Percentiles rank a stretch among this genome's conserved stretches.
phyloP scores from a whole-genome alignment of 2,888 invertebrate genomes.

The Saturnia japonica region DNA sequence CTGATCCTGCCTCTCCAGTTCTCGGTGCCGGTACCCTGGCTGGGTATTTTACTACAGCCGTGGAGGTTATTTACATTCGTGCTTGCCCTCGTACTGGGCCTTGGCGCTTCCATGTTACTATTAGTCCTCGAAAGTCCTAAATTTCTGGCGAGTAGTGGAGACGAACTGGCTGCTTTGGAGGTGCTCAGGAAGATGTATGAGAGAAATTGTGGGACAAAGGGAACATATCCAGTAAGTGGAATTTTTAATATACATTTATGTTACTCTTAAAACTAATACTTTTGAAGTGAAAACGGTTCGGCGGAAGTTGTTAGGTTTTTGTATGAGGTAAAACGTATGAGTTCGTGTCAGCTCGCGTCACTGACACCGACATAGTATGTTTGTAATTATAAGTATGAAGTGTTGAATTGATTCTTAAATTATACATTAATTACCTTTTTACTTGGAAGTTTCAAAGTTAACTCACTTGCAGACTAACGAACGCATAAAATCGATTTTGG shows the following conservation, averaged over 20 bases:
- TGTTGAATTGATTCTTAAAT: too few relatives aligned
- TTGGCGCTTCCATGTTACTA: constrained; percentile 80
- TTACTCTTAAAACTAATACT: background rate
- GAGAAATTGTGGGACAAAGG: constrained; percentile 47
- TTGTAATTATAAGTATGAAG: too few relatives aligned
- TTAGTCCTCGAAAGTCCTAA: constrained; percentile 88
- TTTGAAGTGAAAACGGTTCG: too few relatives aligned
- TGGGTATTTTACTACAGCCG: constrained; percentile 80
- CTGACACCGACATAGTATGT: too few relatives aligned
- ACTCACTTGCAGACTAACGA: too few relatives aligned
- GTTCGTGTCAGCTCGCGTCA: too few relatives aligned
- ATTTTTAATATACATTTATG: background rate
- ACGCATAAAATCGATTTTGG: too few relatives aligned
- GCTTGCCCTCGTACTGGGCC: constrained; percentile 48
- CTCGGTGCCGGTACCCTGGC: constrained; percentile 52
- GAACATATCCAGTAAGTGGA: constrained; percentile 45
- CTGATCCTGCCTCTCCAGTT: constrained; percentile 81
- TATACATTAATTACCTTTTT: too few relatives aligned
- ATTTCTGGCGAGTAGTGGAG: constrained; percentile 84
- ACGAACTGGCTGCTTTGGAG: constrained; percentile 77
- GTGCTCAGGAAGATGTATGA: constrained; percentile 49
- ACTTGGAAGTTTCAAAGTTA: too few relatives aligned
- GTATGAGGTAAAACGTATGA: too few relatives aligned
- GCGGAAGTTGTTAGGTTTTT: too few relatives aligned
- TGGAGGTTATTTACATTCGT: constrained; percentile 86